Conservation (phyloP, 2,888 invertebrate species). For the Eugnorisma glareosa region DNA sequence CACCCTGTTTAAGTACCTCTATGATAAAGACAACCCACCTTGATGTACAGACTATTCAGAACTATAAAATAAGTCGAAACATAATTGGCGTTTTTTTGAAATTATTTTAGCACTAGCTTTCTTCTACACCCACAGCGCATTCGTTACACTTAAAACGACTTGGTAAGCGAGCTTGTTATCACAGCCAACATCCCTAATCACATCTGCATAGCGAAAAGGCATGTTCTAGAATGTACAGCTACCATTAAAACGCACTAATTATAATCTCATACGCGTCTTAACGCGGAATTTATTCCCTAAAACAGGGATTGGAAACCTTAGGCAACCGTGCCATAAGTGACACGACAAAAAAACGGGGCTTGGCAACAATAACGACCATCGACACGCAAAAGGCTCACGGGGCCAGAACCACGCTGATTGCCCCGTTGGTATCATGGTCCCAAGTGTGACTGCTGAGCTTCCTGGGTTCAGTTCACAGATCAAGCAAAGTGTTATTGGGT, state of each 20-base stretch:
- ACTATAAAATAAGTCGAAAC: background rate
- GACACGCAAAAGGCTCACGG: background rate
- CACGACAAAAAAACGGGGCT: background rate
- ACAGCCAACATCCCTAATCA: conserved; percentile 17
- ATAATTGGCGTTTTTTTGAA: background rate
- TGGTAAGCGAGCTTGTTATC: background rate
- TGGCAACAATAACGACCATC: background rate
- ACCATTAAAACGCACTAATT: conserved; percentile 61
- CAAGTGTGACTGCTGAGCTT: background rate
- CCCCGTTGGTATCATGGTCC: background rate
- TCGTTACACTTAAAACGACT: conserved; percentile 4
- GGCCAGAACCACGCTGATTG: background rate
- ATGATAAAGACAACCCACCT: no score
- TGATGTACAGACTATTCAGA: background rate
- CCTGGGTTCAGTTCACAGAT: background rate
- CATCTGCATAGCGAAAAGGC: conserved; percentile 38
- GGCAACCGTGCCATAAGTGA: background rate
- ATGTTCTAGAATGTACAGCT: conserved; percentile 33
- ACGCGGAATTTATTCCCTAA: conserved; percentile 52
- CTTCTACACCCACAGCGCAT: background rate
- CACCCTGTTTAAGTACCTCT: no score
- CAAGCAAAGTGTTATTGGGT: background rate
- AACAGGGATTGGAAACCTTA: conserved; percentile 10
- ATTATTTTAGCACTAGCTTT: background rate
- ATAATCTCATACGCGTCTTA: conserved; percentile 59